Evolutionary conservation across 2,797 vertebrate genomes (phyloP).

Genomic region (Sarcophilus harrisii): DNA sequence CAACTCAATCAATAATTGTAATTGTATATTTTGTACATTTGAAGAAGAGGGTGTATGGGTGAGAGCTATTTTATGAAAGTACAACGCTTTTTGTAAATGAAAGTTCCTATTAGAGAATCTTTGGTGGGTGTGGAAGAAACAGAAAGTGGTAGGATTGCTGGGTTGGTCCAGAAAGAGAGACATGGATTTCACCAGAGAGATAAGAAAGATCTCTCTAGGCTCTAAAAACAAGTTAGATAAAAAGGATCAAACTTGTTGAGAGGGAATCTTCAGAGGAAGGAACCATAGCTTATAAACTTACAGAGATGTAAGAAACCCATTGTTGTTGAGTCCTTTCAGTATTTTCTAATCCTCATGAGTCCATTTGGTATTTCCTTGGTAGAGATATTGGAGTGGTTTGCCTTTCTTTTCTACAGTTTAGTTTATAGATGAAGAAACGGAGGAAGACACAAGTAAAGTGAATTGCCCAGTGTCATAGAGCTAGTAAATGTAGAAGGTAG

Average conservation of each 20-base stretch:
- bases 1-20: background rate
- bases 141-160: constrained; percentile 68
- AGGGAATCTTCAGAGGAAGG: background rate
- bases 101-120: constrained; percentile 52
- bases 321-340: background rate
- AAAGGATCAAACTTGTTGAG: background rate
- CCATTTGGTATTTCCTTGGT: background rate
- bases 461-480: background rate
- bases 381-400: background rate
- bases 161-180: constrained; percentile 55
- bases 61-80: background rate
- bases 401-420: background rate
- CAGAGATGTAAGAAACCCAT: background rate
- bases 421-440: background rate
- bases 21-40: background rate
- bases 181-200: background rate
- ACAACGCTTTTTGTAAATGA: background rate
- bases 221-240: background rate
- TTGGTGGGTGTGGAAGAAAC: constrained; percentile 74
- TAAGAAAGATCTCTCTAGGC: background rate
- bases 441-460: background rate
- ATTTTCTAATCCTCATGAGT: background rate
- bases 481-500: background rate
- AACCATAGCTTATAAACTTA: background rate
- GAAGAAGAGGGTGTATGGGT: constrained; percentile 4